Conservation (phyloP, 2,113 vertebrate genomes). For the Labeo catla region DNA sequence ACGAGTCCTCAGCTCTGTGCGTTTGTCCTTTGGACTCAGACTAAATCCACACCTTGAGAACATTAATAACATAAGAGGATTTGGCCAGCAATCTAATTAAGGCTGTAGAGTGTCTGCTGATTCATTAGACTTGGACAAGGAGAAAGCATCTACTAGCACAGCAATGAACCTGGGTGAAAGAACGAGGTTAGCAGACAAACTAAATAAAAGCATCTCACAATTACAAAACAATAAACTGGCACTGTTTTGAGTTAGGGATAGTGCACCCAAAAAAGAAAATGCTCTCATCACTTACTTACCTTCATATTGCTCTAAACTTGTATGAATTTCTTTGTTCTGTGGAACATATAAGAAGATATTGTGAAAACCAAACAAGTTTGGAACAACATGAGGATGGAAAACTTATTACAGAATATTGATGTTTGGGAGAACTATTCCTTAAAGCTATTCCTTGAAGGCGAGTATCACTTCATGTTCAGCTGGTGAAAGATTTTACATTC, state of each 20-base stretch:
- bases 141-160: conserved; percentile 20
- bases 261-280: not conserved
- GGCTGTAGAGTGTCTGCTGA: conserved; percentile 57
- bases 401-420: not conserved
- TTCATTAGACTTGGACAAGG: conserved; percentile 54
- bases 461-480: not conserved
- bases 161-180: not conserved
- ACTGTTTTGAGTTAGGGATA: not conserved
- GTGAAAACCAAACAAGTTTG: not conserved
- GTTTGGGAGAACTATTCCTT: not conserved
- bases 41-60: conserved; percentile 46
- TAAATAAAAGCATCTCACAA: not conserved
- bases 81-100: conserved; percentile 59
- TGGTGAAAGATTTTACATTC: not conserved
- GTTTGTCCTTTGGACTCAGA: conserved; percentile 42
- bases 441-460: not conserved
- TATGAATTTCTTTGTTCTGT: no score
- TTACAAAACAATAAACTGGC: not conserved
- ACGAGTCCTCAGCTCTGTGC: not conserved
- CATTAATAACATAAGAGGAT: conserved; percentile 64
- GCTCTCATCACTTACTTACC: not conserved
- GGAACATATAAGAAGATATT: no score
- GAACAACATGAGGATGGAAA: not conserved
- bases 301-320: no score
- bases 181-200: not conserved